A percentile compares a stretch with the other conserved stretches of the same genome.
Conservation (phyloP, 2,113 vertebrate species). For the Uria aalge region DNA sequence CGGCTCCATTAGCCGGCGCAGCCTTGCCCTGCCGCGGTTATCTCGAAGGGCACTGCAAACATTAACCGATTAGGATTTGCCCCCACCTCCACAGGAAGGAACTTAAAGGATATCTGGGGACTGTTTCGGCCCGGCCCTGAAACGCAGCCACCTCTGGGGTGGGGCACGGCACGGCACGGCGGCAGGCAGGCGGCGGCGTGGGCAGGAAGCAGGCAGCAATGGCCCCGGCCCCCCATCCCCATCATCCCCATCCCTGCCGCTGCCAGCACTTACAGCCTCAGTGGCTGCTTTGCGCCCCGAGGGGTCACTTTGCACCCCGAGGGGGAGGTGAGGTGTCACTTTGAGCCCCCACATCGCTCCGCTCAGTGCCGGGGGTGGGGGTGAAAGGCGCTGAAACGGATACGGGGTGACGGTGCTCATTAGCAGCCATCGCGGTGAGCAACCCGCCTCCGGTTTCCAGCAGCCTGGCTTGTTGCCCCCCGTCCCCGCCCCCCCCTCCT, state of each 20-base stretch:
- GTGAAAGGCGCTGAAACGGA: background rate
- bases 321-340: background rate
- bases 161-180: background rate
- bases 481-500: no score
- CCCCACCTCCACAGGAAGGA: constrained; percentile 65
- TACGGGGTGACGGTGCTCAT: background rate
- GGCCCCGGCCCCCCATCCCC: background rate
- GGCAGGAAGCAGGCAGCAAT: background rate
- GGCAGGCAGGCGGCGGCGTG: background rate
- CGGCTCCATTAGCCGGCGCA: constrained; percentile 2
- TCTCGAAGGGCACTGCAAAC: constrained; percentile 52
- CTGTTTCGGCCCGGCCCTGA: constrained; percentile 35
- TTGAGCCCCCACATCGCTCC: background rate
- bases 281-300: background rate
- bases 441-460: background rate
- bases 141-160: constrained; percentile 14
- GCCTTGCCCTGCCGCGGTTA: constrained; percentile 10
- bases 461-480: no score
- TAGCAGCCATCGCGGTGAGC: background rate
- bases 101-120: constrained; percentile 52
- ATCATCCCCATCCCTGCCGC: background rate
- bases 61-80: constrained; percentile 47
- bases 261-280: background rate
- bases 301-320: background rate
- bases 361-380: rapidly evolving